Evolutionary conservation across 2,113 vertebrate genomes (phyloP), one percentile per base, ranked within the genome.

Genomic region (Meleagris gallopavo): DNA sequence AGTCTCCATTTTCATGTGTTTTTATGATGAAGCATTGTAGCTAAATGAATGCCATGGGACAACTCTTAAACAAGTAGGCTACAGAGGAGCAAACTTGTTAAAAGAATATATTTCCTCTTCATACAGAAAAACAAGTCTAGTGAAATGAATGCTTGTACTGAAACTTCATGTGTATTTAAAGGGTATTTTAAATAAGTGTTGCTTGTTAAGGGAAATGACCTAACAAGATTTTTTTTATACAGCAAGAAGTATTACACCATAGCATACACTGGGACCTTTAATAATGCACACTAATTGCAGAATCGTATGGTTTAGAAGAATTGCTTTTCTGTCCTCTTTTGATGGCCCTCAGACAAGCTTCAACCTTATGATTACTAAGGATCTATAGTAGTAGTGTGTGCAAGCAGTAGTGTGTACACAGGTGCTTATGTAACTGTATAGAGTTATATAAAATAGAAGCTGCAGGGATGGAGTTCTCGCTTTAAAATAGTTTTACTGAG

Each of bases 31-130:
- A 95, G 90, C 94, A 73, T 95, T 98, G 95, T 82, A 90, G 65
- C 94, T 96, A 95, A 98, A 97, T 94, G 86, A 97, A 96, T 97
- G 93, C 77, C 97, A 74, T 88, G 95, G 96, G 96, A 97, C 84
- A 65, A 10, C 64, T 93, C 88, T 97, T 94, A 97, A 98, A 96
- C 93, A 97, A 95, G 91, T 86, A 93, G 70, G 79, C 60, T 96
- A 95, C 87, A 94, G 94, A 96, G 86, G 76, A 96, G n/a, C 83
- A 92, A 96, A 96, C 95, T 85, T 95, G 76, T 95, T 97, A 94
- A 96, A 96, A 96, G 81, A 93, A 91, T 93, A 80, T 90, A 94
- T 97, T 97, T 97, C 94, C 91, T 95, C 66, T 93, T 91, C 89
- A 54, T 36, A 79, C 10, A 93, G 69, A 80, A 95, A 91, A 92